Base-by-base conservation (phyloP, 2,888 invertebrate genomes). In the Ennomos erosarius region DNA sequence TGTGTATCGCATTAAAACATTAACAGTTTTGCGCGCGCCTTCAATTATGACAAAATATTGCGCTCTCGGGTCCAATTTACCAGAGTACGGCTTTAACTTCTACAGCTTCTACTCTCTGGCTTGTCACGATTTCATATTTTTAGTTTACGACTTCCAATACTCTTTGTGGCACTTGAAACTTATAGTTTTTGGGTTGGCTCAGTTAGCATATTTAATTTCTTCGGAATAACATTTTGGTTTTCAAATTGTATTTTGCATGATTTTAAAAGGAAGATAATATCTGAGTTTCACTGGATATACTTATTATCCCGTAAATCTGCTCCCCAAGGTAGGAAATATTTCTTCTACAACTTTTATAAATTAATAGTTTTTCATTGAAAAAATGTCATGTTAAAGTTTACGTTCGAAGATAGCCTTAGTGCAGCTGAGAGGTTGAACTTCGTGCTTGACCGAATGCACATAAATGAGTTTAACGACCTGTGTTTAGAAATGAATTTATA, bases 41-140 rank as follows among this genome's bases (percentile, higher is more conserved):
- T 60, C 51, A 58, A 63, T 63, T 63, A 54, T 54, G 50, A 33
- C 54, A 54, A 65, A 62, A 65, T 60, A 60, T 60, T 37, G 53
- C 44, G 46, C 60, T 47, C 53, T n/a, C 33, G 57, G 55, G 59
- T 46, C 55, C 60, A 55, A 59, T 57, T 52, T 36, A 11, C 9
- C 54, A 57, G 51, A 57, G 54, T 57, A 44, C 46, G 52, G 39
- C 11, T 34, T 33, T 52, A 54, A 59, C 57, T 63, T 46, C 43
- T 38, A 55, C 39, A 6, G 26, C 26, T 26, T 26, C 26, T 26
- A 26, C 26, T 6, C 26, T 26, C 53, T 26, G 55, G 40, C n/a
- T 58, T 45, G 59, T 59, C 59, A 42, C 40, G 44, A 49, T 49
- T 59, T 36, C 49, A 59, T 59, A 59, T 59, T 50, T 59, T 59